Percentiles rank a stretch among this genome's conserved stretches.
phyloP scores from a whole-genome alignment of 2,888 invertebrate species.

The Nematopogon swammerdamellus region DNA sequence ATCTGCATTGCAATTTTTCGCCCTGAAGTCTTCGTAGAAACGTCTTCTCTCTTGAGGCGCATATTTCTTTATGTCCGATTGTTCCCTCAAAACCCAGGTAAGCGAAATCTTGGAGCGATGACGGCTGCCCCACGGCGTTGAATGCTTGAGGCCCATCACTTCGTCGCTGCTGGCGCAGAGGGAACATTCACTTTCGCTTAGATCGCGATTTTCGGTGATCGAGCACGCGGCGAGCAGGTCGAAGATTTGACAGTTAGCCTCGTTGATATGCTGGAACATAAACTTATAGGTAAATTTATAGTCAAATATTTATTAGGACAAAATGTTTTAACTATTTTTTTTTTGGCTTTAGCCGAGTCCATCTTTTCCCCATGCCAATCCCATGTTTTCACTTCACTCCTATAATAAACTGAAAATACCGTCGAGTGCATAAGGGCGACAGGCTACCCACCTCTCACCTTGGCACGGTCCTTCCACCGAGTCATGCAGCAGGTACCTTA shows the following conservation, averaged over 20 bases:
- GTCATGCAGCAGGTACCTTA: no score
- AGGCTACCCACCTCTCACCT: no score
- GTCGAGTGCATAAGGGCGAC: no score
- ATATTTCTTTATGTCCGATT: slow-evolving; percentile 41
- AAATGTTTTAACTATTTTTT: no score
- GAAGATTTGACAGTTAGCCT: neutral
- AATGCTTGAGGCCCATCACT: slow-evolving; percentile 52
- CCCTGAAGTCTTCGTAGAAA: neutral
- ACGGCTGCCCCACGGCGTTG: slow-evolving; percentile 38
- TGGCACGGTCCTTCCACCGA: no score
- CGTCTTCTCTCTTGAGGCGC: slow-evolving; percentile 18
- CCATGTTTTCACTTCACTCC: no score
- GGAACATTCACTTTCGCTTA: slow-evolving; percentile 22
- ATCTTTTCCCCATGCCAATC: no score
- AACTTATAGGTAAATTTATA: no score
- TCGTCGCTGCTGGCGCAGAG: slow-evolving; percentile 31
- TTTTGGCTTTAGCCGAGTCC: no score
- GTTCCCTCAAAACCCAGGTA: slow-evolving; percentile 71
- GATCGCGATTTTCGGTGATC: slow-evolving; percentile 22
- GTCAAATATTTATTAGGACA: no score
- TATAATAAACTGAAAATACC: no score
- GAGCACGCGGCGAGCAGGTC: slow-evolving; percentile 42
- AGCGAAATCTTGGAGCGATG: slow-evolving; percentile 66
- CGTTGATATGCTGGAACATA: neutral
- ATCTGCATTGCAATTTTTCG: slow-evolving; percentile 1